Conservation (phyloP, 2,888 invertebrate species). For the Dryococelus australis region DNA sequence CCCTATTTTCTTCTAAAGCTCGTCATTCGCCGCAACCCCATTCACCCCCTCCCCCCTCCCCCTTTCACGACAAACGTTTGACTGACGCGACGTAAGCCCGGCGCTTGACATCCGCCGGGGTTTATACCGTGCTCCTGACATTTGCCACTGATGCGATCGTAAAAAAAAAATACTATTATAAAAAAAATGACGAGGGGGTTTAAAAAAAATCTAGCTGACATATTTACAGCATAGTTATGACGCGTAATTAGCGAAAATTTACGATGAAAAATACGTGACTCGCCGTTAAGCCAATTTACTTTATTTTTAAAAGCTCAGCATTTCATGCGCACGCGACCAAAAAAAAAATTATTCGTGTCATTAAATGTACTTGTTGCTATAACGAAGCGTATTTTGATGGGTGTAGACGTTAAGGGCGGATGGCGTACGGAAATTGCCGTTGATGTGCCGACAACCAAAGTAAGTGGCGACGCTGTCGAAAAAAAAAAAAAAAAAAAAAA, state of each 20-base stretch:
- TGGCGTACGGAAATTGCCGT: too few relatives aligned
- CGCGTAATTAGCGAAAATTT: neutral
- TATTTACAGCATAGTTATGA: neutral
- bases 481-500: too few relatives aligned
- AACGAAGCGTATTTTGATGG: too few relatives aligned
- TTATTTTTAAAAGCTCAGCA: neutral
- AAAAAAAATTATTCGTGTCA: too few relatives aligned
- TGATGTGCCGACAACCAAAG: too few relatives aligned
- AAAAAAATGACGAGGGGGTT: neutral
- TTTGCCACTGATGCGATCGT: neutral
- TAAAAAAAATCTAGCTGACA: neutral
- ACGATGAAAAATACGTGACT: constrained; percentile 1
- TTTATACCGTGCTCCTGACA: neutral
- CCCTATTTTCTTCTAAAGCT: too few relatives aligned
- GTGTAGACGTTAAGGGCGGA: too few relatives aligned
- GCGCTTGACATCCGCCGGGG: neutral
- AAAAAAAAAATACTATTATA: neutral
- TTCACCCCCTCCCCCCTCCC: neutral
- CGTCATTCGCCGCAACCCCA: neutral
- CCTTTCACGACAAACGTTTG: neutral
- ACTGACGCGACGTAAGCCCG: neutral
- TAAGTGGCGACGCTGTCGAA: too few relatives aligned
- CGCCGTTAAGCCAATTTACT: neutral
- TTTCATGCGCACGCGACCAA: too few relatives aligned
- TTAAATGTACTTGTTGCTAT: too few relatives aligned